These are phyloP conservation scores for Sebastes steindachneri DNA, from an alignment of 2,797 vertebrate species.

Conservation along the genomic window DNA sequence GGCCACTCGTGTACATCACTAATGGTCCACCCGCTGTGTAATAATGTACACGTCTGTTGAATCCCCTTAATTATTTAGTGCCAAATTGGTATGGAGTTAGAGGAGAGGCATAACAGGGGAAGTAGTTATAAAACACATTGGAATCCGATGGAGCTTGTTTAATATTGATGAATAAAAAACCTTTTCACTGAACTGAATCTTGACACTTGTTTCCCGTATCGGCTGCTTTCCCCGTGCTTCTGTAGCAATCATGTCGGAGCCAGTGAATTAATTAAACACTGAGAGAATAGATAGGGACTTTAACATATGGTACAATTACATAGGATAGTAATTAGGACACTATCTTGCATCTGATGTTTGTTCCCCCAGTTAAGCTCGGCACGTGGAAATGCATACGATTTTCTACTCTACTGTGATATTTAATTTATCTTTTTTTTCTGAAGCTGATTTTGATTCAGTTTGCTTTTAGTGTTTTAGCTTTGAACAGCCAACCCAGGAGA, in stretches of 20 bases:
- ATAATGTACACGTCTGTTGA: conserved; percentile 48
- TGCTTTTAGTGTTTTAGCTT: neutral
- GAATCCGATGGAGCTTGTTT: conserved; percentile 49
- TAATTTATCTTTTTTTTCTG: neutral
- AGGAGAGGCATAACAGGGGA: conserved; percentile 21
- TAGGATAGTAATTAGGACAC: conserved; percentile 34
- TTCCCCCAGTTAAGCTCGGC: neutral
- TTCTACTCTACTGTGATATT: neutral
- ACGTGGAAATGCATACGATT: neutral
- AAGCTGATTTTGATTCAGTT: neutral
- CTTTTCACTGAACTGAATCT: conserved; percentile 35
- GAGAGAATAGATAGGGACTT: conserved; percentile 1
- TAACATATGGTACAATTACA: conserved; percentile 44
- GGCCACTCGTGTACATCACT: conserved; percentile 51
- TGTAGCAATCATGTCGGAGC: neutral
- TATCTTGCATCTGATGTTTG: neutral
- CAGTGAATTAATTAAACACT: conserved; percentile 25
- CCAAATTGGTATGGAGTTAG: conserved; percentile 50
- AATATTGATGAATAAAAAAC: conserved; percentile 63
- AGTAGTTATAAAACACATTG: conserved; percentile 36
- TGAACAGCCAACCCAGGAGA: neutral
- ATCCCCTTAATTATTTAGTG: conserved; percentile 66
- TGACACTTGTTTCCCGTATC: conserved; percentile 18
- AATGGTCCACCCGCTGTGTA: conserved; percentile 51
- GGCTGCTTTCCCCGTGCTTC: neutral